Conservation (phyloP, 2,888 invertebrate species). For the Xanthorhoe spadicearia region DNA sequence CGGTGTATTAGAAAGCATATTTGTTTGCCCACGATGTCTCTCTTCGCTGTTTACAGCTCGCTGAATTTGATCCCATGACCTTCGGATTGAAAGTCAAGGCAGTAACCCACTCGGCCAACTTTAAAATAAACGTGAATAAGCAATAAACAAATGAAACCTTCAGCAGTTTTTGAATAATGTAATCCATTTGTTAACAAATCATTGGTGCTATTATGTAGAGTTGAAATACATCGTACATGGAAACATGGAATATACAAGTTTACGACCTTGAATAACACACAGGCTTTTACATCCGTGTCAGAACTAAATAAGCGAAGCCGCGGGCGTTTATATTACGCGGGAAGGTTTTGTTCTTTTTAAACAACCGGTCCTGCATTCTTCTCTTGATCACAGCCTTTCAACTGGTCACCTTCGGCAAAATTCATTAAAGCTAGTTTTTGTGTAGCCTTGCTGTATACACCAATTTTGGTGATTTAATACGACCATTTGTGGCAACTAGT, state of each 20-base stretch:
- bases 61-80: too few relatives aligned
- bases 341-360: constrained; percentile 42
- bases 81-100: too few relatives aligned
- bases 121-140: background rate
- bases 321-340: background rate
- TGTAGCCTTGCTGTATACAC: constrained; percentile 15
- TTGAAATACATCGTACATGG: background rate
- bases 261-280: too few relatives aligned
- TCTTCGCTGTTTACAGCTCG: too few relatives aligned
- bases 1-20: too few relatives aligned
- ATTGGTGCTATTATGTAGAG: background rate
- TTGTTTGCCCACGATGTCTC: too few relatives aligned
- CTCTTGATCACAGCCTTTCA: constrained; percentile 23
- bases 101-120: too few relatives aligned
- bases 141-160: background rate
- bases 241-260: too few relatives aligned
- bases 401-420: constrained; percentile 34
- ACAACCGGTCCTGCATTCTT: constrained; percentile 46
- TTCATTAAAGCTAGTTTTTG: constrained; percentile 17
- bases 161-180: background rate
- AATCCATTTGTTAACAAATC: background rate
- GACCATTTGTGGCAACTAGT: constrained; percentile 4
- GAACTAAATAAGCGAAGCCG: too few relatives aligned
- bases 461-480: constrained; percentile 13
- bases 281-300: too few relatives aligned